Conservation (phyloP, 2,113 vertebrate genomes). For the Ancistrus triradiatus region DNA sequence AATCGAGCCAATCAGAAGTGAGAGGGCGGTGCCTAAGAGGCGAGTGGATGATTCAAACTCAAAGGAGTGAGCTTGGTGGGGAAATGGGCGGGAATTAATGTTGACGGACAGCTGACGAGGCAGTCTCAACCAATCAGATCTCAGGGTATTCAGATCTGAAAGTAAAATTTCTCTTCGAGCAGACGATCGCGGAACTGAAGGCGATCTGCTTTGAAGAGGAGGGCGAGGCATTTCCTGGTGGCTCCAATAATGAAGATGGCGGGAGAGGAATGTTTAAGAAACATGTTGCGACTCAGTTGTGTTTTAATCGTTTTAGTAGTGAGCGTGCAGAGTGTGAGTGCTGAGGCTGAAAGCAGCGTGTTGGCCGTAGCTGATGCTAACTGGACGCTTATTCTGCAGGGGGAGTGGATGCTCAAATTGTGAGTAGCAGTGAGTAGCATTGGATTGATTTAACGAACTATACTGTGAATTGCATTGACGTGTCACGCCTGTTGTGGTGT, state of each 20-base stretch:
- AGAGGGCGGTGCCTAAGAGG: background rate
- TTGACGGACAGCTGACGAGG: background rate
- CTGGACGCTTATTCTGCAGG: background rate
- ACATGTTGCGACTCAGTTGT: background rate
- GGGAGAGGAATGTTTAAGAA: background rate
- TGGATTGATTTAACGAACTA: no score
- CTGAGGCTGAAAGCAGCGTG: background rate
- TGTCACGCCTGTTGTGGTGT: no score
- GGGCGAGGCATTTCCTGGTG: constrained; percentile 43
- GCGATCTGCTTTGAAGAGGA: background rate
- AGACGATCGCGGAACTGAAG: background rate
- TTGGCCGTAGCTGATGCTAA: background rate
- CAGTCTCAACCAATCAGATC: background rate
- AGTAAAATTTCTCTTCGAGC: background rate
- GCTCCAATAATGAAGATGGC: background rate
- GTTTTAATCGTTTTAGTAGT: background rate
- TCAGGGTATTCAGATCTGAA: background rate
- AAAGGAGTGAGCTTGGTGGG: background rate
- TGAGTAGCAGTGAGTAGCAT: background rate
- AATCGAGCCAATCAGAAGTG: background rate
- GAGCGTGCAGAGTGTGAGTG: background rate
- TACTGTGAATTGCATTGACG: no score
- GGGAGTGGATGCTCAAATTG: background rate
- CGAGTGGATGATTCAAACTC: background rate
- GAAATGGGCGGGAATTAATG: background rate